These are phyloP conservation scores for Semibalanus balanoides DNA, from an alignment of 1,140 invertebrate species.

Conservation along the genomic window DNA sequence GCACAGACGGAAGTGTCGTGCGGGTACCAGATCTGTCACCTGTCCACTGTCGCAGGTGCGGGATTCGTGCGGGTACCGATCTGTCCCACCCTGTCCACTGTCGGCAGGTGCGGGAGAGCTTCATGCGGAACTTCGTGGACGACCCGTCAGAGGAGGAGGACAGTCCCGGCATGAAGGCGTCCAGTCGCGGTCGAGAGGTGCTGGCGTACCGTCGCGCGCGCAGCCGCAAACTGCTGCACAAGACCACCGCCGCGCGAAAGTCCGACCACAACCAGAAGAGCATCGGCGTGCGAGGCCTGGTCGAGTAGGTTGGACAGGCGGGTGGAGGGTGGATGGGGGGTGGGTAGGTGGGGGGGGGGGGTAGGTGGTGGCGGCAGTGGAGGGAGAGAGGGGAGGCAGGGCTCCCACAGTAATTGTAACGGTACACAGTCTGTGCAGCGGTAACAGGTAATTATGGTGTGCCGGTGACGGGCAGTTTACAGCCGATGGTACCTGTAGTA, in stretches of 20 bases:
- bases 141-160: slow-evolving; percentile 52
- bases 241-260: slow-evolving; percentile 17
- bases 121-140: slow-evolving; percentile 93
- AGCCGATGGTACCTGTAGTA: too few relatives aligned
- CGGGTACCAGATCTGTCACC: slow-evolving; percentile 1
- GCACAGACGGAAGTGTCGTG: too few relatives aligned
- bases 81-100: slow-evolving; percentile 8
- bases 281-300: slow-evolving; percentile 10
- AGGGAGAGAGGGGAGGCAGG: too few relatives aligned
- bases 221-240: slow-evolving; percentile 15
- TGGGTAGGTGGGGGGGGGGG: too few relatives aligned
- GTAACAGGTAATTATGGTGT: too few relatives aligned
- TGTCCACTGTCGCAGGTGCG: neutral
- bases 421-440: too few relatives aligned
- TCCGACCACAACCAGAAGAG: slow-evolving; percentile 21
- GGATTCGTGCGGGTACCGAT: too few relatives aligned
- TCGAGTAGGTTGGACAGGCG: neutral
- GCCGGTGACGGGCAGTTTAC: too few relatives aligned
- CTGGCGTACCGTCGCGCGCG: slow-evolving; percentile 16
- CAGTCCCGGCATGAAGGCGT: slow-evolving; percentile 23
- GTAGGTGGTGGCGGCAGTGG: too few relatives aligned
- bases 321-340: too few relatives aligned
- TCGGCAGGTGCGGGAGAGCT: slow-evolving; percentile 79
- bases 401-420: too few relatives aligned
- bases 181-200: neutral